phyloP scores from a whole-genome alignment of 2,113 vertebrate species.

The Indicator indicator region DNA sequence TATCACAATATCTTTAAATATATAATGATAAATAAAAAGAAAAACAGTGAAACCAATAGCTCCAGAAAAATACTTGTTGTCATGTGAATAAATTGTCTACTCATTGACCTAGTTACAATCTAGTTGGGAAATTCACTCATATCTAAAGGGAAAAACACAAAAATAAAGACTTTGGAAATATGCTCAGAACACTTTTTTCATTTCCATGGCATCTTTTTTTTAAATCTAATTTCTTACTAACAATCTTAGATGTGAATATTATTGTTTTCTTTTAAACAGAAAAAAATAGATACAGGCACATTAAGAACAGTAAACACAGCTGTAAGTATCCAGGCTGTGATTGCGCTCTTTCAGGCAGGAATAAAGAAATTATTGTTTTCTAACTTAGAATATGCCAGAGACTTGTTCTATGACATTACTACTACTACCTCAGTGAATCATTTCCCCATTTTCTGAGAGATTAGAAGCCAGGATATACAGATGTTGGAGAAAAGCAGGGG shows the following conservation, averaged over 20 bases:
- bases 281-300: neutral
- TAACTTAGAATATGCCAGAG: neutral
- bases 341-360: neutral
- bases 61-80: neutral
- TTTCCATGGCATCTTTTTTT: neutral
- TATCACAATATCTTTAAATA: neutral
- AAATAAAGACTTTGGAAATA: neutral
- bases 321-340: neutral
- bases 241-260: neutral
- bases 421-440: neutral
- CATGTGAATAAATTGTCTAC: slow-evolving; percentile 1
- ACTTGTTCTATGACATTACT: neutral
- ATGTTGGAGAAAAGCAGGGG: too few relatives aligned
- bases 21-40: neutral
- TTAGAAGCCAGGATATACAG: neutral
- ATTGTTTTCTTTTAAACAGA: neutral
- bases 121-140: neutral
- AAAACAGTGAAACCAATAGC: neutral
- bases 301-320: neutral
- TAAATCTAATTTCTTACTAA: neutral
- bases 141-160: neutral
- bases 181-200: neutral
- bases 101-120: slow-evolving; percentile 22
- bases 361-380: neutral
- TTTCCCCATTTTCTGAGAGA: neutral